A percentile compares a stretch with the other conserved stretches of the same genome.
These are phyloP conservation scores for Anabacerthia variegaticeps DNA, from an alignment of 2,797 vertebrate genomes.

Conservation along the genomic window DNA sequence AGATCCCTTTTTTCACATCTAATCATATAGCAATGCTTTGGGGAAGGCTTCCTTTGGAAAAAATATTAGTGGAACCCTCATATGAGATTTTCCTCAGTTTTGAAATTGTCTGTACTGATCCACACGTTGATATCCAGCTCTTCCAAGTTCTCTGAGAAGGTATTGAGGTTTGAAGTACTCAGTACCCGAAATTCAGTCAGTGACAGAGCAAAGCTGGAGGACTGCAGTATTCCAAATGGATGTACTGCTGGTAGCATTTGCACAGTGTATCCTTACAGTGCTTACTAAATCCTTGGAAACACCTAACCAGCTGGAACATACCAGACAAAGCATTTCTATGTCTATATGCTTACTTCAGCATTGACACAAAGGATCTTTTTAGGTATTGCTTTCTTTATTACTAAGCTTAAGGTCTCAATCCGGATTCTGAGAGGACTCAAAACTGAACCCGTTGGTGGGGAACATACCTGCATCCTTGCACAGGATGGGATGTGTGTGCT, in stretches of 20 bases:
- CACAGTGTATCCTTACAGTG: not conserved
- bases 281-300: not conserved
- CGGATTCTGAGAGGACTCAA: not conserved
- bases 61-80: not conserved
- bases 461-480: not conserved
- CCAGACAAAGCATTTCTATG: not conserved
- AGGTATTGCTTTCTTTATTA: not conserved
- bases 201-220: not conserved
- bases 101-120: not conserved
- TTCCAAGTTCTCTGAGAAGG: not conserved
- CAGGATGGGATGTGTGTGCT: not conserved
- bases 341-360: not conserved
- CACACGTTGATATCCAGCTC: not conserved
- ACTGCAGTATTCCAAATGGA: not conserved
- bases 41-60: not conserved
- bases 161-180: not conserved
- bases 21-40: not conserved
- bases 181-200: not conserved
- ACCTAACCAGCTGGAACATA: not conserved
- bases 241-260: not conserved
- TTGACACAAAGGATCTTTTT: not conserved
- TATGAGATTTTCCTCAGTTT: not conserved
- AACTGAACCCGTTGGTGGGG: not conserved
- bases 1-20: not conserved
- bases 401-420: not conserved